Evolutionary conservation across 2,888 invertebrate genomes (phyloP), one percentile per base, ranked within the genome.

Genomic region (Ptilodon capucinus): DNA sequence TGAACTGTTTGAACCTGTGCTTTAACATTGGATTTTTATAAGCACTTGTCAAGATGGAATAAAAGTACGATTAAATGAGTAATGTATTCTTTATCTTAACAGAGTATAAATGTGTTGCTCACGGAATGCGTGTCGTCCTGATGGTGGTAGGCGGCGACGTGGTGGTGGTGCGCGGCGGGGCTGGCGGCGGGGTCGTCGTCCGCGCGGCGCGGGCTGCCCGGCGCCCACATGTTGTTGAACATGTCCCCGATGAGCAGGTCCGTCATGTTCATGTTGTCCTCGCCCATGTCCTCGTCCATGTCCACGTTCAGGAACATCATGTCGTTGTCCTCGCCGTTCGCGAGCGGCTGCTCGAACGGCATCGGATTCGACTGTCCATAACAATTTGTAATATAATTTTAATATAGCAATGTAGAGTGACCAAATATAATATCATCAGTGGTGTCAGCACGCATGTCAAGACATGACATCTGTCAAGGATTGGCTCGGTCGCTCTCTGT

Each of bases 221-320:
- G 79, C 54, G 80, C 75, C 84, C 84, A 87, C 83, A 86, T 85
- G 65, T 74, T 72, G 69, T 93, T 93, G 85, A 97, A 96, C 78
- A 97, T 94, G 80, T 96, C 97, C 54, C 93, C 94, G 68, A 82
- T 81, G 44, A 89, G 74, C 66, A 90, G 73, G 68, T 95, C 95
- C 65, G 94, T 93, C 93, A 89, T 89, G 71, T 94, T 93, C 93
- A 89, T 89, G 71, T 94, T 94, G 71, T 94, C 95, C 78, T 94
- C 94, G 66, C 95, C 95, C 54, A 89, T 88, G 55, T 89, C 90
- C 68, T 89, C 90, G 68, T 87, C 85, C 82, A 88, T 86, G 71
- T 84, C 86, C 64, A 86, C 83, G 72, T 82, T 80, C 43, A 86
- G 75, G 71, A 88, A 84, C 76, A 87, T 86, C 80, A 88, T 86